Base-by-base conservation (phyloP, 2,113 vertebrate species). In the Urocynchramus pylzowi region DNA sequence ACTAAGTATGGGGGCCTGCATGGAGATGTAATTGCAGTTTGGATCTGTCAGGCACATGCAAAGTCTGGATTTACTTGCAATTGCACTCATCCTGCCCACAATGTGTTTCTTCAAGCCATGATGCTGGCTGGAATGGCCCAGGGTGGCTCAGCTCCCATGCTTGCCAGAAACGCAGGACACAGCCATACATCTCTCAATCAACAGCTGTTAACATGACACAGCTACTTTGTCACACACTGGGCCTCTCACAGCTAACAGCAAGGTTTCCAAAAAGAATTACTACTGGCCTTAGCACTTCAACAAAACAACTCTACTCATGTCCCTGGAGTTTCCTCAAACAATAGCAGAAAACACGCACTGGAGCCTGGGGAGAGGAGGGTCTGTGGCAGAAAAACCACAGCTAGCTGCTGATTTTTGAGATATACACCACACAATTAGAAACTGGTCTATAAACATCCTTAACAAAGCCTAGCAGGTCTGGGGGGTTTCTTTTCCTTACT, bases 321-420 rank as follows among this genome's bases (percentile, higher is more conserved):
- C 84, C 64, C 69, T 3, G 7, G 69, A 87, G 80, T 84, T 93
- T 82, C 80, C 81, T 84, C 86, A 87, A 93, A 93, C 93, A 96
- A 93, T 73, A 64, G 80, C 73, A 94, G 35, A 69, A 87, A 94
- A 95, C 64, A 84, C 50, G 11, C 78, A 64, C 20, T 5, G 6
- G 70, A 88, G 71, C 71, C 65, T 0, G 0, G 20, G 45, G 73
- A 90, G 60, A 81, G 60, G 28, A 94, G 81, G n/a, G 44, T 79
- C 53, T 61, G 53, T 3, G 19, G 74, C 53, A 95, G 45, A 70
- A 93, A 80, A 81, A 52, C 6, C 39, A 69, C 0, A 1, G 45
- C 41, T 79, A 1, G 45, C 41, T 79, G 44, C 88, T 93, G 95
- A 93, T 93, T 94, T 93, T 71, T 63, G 60, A 95, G 92, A 95